These are phyloP conservation scores for Oncopodura yosiiana DNA, from an alignment of 1,140 invertebrate genomes.

Conservation along the genomic window DNA sequence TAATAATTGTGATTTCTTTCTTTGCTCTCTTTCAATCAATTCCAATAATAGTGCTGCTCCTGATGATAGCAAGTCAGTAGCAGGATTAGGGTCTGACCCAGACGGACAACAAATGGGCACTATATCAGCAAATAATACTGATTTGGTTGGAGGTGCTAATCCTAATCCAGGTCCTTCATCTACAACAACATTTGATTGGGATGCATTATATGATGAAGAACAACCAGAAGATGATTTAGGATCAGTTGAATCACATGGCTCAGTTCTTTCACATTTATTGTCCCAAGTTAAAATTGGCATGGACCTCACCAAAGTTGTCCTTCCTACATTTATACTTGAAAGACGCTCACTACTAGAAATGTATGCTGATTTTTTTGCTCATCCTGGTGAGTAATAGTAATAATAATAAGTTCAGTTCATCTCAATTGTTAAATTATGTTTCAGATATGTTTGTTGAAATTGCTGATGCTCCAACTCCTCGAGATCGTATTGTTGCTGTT, in stretches of 20 bases:
- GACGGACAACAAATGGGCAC: no score
- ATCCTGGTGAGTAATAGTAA: no score
- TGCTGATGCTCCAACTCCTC: slow-evolving; percentile 66
- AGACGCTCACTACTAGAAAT: slow-evolving; percentile 90
- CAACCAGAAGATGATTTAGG: slow-evolving; percentile 38
- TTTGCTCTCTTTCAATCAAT: no score
- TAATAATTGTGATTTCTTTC: neutral
- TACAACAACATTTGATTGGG: slow-evolving; percentile 25
- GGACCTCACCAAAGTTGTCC: slow-evolving; percentile 93
- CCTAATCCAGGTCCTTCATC: no score
- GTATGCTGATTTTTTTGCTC: slow-evolving; percentile 97
- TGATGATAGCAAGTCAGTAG: no score
- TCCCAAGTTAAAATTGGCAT: slow-evolving; percentile 96
- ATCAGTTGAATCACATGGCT: slow-evolving; percentile 89
- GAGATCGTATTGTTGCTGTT: slow-evolving; percentile 85
- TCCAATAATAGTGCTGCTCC: no score
- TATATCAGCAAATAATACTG: no score
- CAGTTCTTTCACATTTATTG: slow-evolving; percentile 83
- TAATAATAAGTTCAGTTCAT: no score
- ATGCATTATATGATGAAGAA: slow-evolving; percentile 31
- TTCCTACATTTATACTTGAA: slow-evolving; percentile 95
- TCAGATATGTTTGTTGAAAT: slow-evolving; percentile 91
- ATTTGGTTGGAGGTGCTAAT: neutral
- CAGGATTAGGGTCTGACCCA: no score
- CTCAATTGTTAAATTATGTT: no score